Evolutionary conservation across 2,113 vertebrate species (phyloP).

Genomic region (Steatornis caripensis): DNA sequence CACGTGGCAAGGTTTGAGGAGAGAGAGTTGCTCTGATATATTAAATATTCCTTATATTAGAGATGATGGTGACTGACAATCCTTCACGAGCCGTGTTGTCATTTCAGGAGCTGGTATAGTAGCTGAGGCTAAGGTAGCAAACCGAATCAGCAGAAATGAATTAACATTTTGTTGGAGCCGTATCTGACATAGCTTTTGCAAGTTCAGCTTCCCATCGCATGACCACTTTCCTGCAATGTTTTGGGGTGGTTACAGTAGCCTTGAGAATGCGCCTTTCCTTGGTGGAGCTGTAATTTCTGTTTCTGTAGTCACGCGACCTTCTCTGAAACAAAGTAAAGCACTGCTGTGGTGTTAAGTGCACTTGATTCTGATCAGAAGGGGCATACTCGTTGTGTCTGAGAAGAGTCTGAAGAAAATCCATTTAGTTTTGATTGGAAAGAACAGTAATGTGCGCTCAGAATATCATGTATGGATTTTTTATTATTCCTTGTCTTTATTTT

Average conservation of each 20-base stretch:
- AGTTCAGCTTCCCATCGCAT: background rate
- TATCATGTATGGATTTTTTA: background rate
- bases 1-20: background rate
- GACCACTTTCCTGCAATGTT: background rate
- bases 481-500: background rate
- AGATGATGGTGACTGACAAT: background rate
- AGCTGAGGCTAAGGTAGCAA: background rate
- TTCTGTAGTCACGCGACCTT: rapidly evolving
- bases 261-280: background rate
- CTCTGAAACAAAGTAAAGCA: background rate
- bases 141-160: background rate
- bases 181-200: background rate
- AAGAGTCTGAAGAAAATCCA: background rate
- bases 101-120: background rate
- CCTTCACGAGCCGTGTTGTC: background rate
- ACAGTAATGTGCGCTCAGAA: background rate
- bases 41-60: background rate
- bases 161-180: background rate
- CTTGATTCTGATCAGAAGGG: background rate
- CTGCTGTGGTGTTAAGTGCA: background rate
- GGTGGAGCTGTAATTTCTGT: background rate
- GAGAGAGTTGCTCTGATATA: background rate
- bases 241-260: background rate
- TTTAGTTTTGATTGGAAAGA: background rate
- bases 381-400: background rate